Evolutionary conservation across 2,113 vertebrate genomes (phyloP), one percentile per base, ranked within the genome.

Genomic region (Mohoua ochrocephala): DNA sequence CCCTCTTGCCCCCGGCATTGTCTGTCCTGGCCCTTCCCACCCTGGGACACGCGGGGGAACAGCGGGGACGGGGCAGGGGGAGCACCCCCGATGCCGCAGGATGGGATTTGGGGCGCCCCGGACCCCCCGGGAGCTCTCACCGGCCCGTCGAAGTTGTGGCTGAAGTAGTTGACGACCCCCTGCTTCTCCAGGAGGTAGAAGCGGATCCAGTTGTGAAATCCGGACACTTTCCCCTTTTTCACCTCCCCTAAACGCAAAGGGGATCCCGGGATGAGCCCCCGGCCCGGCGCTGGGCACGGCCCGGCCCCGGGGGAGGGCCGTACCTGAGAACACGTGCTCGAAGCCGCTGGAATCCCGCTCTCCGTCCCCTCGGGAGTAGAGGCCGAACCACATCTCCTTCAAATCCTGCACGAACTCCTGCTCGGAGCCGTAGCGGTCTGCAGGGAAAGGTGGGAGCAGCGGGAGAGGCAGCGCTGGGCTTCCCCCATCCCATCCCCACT

Each of bases 121-220:
- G 39, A 7, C 6, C 33, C 41, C 33, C 3, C 0, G 1, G 14
- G 23, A 9, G 20, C 67, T 30, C 99, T 98, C 80, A 99, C 99
- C 31, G 99, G 99, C 9, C 99, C 99, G 0, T 99, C 22, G 10
- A 98, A 99, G 96, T 98, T 99, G 97, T 99, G 97, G 93, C 99
- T 99, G 97, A 98, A 98, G 95, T 99, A 99, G 95, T 99, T 98
- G 50, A 99, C 65, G 2, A 93, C 2, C 1, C 98, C 98, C 13
- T 97, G 86, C 92, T 99, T 99, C 81, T 99, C 99, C 31, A 98
- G 97, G 54, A 98, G 97, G 94, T 99, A 99, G 98, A 99, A 99
- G 74, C 98, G 98, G 91, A 99, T 98, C 99, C 99, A 99, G 98
- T 99, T 99, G 97, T 99, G 99, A 90, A 99, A 99, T 54, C 99